phyloP scores from a whole-genome alignment of 2,888 invertebrate genomes.

The Callosobruchus maculatus region DNA sequence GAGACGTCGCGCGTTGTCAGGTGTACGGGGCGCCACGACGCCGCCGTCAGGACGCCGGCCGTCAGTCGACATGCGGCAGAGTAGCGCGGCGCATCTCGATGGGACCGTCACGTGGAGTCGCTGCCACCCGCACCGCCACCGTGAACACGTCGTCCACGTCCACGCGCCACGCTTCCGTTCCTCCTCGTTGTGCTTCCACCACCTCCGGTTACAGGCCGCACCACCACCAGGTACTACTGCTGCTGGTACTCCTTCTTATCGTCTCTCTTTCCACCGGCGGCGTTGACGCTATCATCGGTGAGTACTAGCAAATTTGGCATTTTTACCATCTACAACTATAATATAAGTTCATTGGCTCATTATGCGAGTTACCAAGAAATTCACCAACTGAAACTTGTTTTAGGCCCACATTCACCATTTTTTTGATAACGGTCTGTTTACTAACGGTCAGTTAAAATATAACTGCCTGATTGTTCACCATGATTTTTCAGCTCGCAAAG shows the following conservation, averaged over 20 bases:
- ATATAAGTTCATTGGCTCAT: too few species aligned
- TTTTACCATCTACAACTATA: too few species aligned
- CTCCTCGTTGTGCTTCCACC: background rate
- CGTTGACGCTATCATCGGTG: background rate
- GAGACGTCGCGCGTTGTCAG: slow-evolving; percentile 15
- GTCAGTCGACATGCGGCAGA: slow-evolving; percentile 40
- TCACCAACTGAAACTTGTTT: too few species aligned
- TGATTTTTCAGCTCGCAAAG: too few species aligned
- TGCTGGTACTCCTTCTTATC: slow-evolving; percentile 1
- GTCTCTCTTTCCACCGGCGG: background rate
- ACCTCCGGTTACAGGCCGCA: too few species aligned
- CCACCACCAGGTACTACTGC: too few species aligned
- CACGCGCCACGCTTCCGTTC: slow-evolving; percentile 18
- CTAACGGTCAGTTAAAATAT: too few species aligned
- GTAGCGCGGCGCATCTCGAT: slow-evolving; percentile 27
- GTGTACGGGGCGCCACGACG: background rate
- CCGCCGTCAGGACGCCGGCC: slow-evolving; percentile 9
- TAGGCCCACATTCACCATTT: too few species aligned
- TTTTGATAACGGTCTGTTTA: too few species aligned
- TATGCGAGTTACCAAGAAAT: too few species aligned
- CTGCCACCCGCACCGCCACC: too few species aligned
- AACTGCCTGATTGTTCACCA: too few species aligned
- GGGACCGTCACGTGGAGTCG: slow-evolving; percentile 27
- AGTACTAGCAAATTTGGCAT: background rate
- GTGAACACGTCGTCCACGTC: slow-evolving; percentile 9